phyloP scores from a whole-genome alignment of 2,113 vertebrate species.

The Serinus canaria region DNA sequence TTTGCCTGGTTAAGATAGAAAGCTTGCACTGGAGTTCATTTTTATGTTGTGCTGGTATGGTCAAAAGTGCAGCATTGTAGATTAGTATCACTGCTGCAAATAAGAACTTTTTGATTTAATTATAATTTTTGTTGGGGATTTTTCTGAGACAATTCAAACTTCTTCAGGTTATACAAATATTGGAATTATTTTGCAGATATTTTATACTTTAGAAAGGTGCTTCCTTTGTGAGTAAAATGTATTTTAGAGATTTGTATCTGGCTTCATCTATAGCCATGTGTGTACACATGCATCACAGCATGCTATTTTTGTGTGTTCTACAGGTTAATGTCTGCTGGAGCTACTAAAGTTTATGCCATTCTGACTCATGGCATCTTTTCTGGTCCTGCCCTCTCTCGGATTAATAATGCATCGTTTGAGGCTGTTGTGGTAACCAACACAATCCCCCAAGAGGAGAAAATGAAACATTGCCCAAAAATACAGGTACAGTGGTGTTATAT shows the following conservation, averaged over 20 bases:
- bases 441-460: constrained; percentile 95
- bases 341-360: constrained; percentile 93
- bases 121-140: not conserved
- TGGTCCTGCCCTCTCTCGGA: constrained; percentile 92
- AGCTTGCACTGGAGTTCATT: not conserved
- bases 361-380: constrained; percentile 96
- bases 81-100: not conserved
- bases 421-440: constrained; percentile 96
- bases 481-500: constrained; percentile 74
- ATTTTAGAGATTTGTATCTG: not conserved
- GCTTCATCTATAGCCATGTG: not conserved
- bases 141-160: not conserved
- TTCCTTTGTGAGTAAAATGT: not conserved
- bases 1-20: not conserved
- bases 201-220: not conserved
- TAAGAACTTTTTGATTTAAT: not conserved
- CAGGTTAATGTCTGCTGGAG: constrained; percentile 89
- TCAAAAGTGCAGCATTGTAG: not conserved
- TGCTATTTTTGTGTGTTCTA: not conserved
- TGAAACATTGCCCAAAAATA: constrained; percentile 93
- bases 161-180: not conserved
- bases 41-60: not conserved
- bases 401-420: constrained; percentile 90
- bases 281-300: not conserved
- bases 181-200: not conserved